These are phyloP conservation scores for Zaprionus davidi DNA, from an alignment of 1,140 invertebrate species.

Conservation along the genomic window DNA sequence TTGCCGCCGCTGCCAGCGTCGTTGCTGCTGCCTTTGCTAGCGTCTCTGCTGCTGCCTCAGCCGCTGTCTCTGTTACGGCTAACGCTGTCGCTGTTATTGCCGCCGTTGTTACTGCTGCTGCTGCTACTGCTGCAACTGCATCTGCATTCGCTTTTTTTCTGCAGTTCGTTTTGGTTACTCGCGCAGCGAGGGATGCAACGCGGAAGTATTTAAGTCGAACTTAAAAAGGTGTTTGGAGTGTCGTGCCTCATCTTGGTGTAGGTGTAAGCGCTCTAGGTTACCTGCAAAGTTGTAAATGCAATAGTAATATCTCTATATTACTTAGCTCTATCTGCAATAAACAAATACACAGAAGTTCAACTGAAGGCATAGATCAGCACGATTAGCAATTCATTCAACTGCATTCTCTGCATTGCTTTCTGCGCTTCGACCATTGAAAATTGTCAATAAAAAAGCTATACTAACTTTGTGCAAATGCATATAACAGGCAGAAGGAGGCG, in stretches of 20 bases:
- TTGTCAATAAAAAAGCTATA: no score
- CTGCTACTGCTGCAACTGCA: constrained; percentile 8
- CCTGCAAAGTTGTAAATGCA: neutral
- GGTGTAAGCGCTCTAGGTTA: constrained; percentile 2
- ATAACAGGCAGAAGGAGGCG: no score
- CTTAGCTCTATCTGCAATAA: neutral
- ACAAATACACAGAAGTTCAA: no score
- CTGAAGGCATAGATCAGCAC: no score
- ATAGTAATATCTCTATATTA: neutral
- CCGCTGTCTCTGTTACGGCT: neutral
- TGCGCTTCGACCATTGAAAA: no score
- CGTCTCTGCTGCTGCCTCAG: neutral
- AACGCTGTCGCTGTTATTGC: constrained; percentile 13
- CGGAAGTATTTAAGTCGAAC: constrained; percentile 24
- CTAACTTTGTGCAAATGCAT: no score
- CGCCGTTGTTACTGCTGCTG: constrained; percentile 10
- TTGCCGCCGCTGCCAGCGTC: neutral
- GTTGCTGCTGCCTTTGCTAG: neutral
- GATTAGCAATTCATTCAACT: neutral
- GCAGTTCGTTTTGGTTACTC: constrained; percentile 71
- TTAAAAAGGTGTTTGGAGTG: constrained; percentile 39
- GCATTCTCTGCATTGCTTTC: no score
- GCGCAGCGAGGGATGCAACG: constrained; percentile 61
- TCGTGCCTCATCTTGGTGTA: constrained; percentile 34
- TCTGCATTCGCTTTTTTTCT: constrained; percentile 21